Evolutionary conservation across 92 coral and sea anemone genomes (phyloP).

Genomic region (Nematostella vectensis): DNA sequence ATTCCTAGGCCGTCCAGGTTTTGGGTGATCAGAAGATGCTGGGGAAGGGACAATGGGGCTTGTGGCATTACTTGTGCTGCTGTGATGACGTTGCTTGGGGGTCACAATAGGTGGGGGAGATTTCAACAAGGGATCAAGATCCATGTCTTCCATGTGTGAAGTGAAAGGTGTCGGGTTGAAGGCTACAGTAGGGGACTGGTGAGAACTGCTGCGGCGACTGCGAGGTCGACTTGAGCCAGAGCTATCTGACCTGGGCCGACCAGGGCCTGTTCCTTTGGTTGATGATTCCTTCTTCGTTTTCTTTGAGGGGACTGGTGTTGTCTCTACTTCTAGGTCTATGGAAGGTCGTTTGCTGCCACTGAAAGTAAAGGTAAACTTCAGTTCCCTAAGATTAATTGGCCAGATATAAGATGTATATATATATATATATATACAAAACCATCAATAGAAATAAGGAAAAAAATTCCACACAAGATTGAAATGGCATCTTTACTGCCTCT

Average conservation of each 20-base stretch:
- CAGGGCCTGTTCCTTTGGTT: constrained; percentile 35
- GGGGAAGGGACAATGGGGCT: constrained; percentile 75
- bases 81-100: constrained; percentile 39
- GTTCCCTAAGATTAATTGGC: too few relatives aligned
- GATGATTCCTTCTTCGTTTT: constrained; percentile 74
- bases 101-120: constrained; percentile 60
- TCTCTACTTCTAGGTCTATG: constrained; percentile 40
- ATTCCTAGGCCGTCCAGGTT: constrained; percentile 58
- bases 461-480: too few relatives aligned
- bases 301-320: constrained; percentile 68
- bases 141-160: constrained; percentile 63
- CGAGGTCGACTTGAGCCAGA: constrained; percentile 49
- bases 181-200: constrained; percentile 66
- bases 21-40: constrained; percentile 40
- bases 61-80: constrained; percentile 62
- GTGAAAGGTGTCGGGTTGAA: constrained; percentile 59
- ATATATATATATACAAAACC: too few relatives aligned
- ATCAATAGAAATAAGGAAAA: too few relatives aligned
- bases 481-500: too few relatives aligned
- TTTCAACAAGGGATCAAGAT: constrained; percentile 55
- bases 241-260: constrained; percentile 74
- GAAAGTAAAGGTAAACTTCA: background rate
- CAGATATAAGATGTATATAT: too few relatives aligned
- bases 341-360: constrained; percentile 62
- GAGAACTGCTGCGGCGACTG: constrained; percentile 57